A percentile compares a stretch with the other conserved stretches of the same genome.
Evolutionary conservation across 2,888 invertebrate genomes (phyloP).

Genomic region (Cephus pulcher): DNA sequence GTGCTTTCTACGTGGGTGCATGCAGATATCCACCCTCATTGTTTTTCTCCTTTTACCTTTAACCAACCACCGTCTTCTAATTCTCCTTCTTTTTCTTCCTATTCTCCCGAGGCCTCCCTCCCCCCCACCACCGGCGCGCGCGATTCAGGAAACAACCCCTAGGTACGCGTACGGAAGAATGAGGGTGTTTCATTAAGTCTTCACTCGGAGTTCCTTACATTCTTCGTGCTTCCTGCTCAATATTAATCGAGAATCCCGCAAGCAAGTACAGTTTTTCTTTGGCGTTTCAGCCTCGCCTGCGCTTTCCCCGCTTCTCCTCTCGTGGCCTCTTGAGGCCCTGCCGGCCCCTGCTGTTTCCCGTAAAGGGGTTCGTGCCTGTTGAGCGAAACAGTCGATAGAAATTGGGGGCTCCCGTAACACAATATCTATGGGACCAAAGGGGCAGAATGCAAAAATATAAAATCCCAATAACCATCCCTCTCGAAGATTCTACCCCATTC

Average conservation of each 20-base stretch:
- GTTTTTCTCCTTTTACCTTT: not conserved
- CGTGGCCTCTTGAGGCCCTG: too few relatives aligned
- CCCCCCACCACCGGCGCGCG: not conserved
- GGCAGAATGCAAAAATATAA: constrained; percentile 5
- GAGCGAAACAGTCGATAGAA: not conserved
- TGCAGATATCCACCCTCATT: not conserved
- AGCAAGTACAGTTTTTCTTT: not conserved
- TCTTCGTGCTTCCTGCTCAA: not conserved
- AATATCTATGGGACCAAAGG: not conserved
- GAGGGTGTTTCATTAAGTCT: not conserved
- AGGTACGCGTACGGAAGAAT: not conserved
- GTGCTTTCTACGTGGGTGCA: not conserved
- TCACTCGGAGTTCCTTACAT: not conserved
- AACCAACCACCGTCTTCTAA: not conserved
- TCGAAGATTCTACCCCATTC: not conserved
- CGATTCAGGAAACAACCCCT: not conserved
- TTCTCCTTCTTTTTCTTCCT: not conserved
- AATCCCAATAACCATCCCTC: not conserved
- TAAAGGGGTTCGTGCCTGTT: not conserved
- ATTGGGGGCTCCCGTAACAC: not conserved
- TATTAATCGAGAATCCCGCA: not conserved
- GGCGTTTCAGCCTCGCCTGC: not conserved
- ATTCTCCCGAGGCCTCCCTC: not conserved
- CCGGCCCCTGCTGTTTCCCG: not conserved
- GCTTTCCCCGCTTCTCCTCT: not conserved